A percentile compares a stretch with the other conserved stretches of the same genome.
Conservation (phyloP, 2,797 vertebrate species). For the Discoglossus pictus region DNA sequence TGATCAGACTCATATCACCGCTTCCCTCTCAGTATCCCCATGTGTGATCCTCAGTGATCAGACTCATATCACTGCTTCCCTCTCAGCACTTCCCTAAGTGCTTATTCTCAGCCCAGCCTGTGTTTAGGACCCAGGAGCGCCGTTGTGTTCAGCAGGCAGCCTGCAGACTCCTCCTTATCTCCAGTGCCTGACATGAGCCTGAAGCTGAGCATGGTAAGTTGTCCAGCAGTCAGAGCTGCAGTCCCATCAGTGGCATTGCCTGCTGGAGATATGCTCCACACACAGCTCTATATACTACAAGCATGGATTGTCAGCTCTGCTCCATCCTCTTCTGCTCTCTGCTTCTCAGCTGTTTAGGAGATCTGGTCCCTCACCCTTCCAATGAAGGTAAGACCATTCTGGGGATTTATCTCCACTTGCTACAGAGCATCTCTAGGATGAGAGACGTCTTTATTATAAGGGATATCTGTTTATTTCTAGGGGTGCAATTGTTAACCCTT, state of each 20-base stretch:
- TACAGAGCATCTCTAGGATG: no score
- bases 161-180: constrained; percentile 81
- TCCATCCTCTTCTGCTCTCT: constrained; percentile 71
- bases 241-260: constrained; percentile 86
- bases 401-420: no score
- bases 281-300: constrained; percentile 82
- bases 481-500: no score
- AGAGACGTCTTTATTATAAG: no score
- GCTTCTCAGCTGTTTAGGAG: constrained; percentile 65
- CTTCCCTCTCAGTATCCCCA: no score
- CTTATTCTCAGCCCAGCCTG: neutral
- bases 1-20: no score
- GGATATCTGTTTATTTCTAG: no score
- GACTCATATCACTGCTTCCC: constrained; percentile 10
- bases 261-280: constrained; percentile 90
- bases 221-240: constrained; percentile 68
- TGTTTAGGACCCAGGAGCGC: constrained; percentile 65
- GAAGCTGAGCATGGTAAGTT: constrained; percentile 79
- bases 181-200: constrained; percentile 83
- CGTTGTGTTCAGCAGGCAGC: constrained; percentile 54
- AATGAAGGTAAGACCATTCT: constrained; percentile 99
- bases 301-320: constrained; percentile 85
- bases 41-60: no score
- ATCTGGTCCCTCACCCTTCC: constrained; percentile 74
- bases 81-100: constrained; percentile 6